Evolutionary conservation across 2,797 vertebrate species (phyloP).

Genomic region (Chelmon rostratus): DNA sequence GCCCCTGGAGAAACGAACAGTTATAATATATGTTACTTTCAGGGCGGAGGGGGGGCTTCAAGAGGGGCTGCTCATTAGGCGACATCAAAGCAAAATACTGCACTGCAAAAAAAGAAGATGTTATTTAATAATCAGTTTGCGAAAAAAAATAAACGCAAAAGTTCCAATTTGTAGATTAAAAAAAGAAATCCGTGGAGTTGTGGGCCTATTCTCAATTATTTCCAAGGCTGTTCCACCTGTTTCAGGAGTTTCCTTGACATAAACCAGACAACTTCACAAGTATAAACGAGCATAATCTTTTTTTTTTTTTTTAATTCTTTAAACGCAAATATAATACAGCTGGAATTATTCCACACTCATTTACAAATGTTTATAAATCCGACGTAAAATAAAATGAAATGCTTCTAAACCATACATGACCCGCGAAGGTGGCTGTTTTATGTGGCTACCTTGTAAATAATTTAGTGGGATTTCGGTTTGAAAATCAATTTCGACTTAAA

Average conservation of each 20-base stretch:
- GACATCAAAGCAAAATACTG: constrained; percentile 52
- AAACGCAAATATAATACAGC: neutral
- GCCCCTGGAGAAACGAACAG: constrained; percentile 57
- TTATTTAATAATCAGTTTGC: neutral
- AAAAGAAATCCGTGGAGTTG: neutral
- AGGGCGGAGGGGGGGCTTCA: constrained; percentile 34
- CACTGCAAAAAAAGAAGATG: constrained; percentile 7
- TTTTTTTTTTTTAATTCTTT: neutral
- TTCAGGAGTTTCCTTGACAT: constrained; percentile 28
- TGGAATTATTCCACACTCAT: neutral
- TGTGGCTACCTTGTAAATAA: neutral
- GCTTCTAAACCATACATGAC: neutral
- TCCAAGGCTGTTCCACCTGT: constrained; percentile 44
- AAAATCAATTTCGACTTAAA: constrained; percentile 13
- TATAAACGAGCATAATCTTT: constrained; percentile 7
- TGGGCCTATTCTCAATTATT: neutral
- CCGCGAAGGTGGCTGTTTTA: neutral
- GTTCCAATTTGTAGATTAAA: neutral
- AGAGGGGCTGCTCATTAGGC: constrained; percentile 58
- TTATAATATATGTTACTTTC: constrained; percentile 71
- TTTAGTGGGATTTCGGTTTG: neutral
- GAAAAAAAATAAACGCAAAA: neutral
- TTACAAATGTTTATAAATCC: constrained; percentile 2
- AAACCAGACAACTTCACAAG: constrained; percentile 26
- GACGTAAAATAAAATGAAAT: neutral